Evolutionary conservation across 2,797 vertebrate genomes (phyloP), one percentile per base, ranked within the genome.

Genomic region (Anas georgica): DNA sequence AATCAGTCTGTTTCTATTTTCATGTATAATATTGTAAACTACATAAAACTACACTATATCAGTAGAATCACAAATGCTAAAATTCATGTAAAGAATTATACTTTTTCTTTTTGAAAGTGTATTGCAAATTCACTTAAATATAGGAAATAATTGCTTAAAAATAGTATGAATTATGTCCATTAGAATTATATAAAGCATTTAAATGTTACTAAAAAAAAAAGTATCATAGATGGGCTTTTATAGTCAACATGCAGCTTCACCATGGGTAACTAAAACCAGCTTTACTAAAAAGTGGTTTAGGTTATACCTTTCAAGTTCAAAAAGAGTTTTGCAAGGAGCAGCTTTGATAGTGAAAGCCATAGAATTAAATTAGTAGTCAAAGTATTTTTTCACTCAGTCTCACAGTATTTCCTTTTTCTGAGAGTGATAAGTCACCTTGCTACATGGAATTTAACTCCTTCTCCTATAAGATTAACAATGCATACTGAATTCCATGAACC

Each of bases 401-500:
- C 46, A 69, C 29, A 70, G 28, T 46, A 6, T 29, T 26, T 43
- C 62, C 60, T 89, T 80, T 64, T 41, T 31, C 35, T 83, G 23
- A 59, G 29, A 58, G 56, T 84, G 37, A 93, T 79, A 95, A 94
- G 95, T 90, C 60, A 87, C 73, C 93, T 85, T 62, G 45, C 37
- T 69, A n/a, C 25, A 83, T 63, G 39, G 77, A 93, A 89, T 97
- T 92, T 92, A 91, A 52, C 59, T 74, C 93, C 75, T 86, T 48
- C 43, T 86, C 45, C 39, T 85, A 63, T 88, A 81, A 92, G 41
- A 16, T 29, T 86, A 87, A 87, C 72, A 82, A 83, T 35, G 37
- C 11, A 52, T 72, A 74, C 22, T 73, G 88, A 91, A 93, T 20
- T 76, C 63, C 48, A 18, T 87, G 77, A 17, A 37, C 48, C 23